Base-by-base conservation (phyloP, 2,888 invertebrate genomes). In the Elegia similella region DNA sequence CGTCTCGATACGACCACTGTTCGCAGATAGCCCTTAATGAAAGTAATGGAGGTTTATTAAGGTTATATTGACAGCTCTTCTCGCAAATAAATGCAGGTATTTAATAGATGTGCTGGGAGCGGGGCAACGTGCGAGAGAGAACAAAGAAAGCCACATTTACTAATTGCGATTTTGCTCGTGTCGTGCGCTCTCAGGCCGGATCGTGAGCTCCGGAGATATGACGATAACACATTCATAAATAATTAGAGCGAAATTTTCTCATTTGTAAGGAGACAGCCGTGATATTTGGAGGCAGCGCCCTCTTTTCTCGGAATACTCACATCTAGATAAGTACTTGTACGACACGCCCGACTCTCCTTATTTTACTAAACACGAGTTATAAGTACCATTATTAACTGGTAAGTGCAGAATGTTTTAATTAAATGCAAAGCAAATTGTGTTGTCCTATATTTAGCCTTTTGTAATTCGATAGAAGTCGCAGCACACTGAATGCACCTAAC, bases 211-310 rank as follows among this genome's bases (percentile, higher is more conserved):
- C 73, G 67, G 73, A 89, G 90, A 91, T 91, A 90, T 91, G 88
- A 90, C 80, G 91, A 91, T 91, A 91, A 90, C 90, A 89, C 91
- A 91, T 90, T 91, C 91, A 91, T 91, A 91, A 91, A 91, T 91
- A 91, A 91, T 91, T 91, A 91, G 91, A 91, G 89, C 87, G 84
- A 91, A 91, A 90, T 91, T 91, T 91, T 91, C 91, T 90, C 91
- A 91, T 91, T 91, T 91, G 91, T 91, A 90, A 88, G 86, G 87
- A 88, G 85, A 86, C 84, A 88, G 88, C 84, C 90, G 88, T 88
- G 91, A 91, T 91, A 91, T 91, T 91, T 89, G 89, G 89, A 84
- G 78, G 86, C 85, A 78, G 82, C 80, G 79, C 79, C 82, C 78
- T 75, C 79, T 80, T 82, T 91, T 91, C 91, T 86, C 69, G 75